A percentile compares a stretch with the other conserved stretches of the same genome.
Conservation (phyloP, 2,113 vertebrate genomes). For the Alligator mississippiensis region DNA sequence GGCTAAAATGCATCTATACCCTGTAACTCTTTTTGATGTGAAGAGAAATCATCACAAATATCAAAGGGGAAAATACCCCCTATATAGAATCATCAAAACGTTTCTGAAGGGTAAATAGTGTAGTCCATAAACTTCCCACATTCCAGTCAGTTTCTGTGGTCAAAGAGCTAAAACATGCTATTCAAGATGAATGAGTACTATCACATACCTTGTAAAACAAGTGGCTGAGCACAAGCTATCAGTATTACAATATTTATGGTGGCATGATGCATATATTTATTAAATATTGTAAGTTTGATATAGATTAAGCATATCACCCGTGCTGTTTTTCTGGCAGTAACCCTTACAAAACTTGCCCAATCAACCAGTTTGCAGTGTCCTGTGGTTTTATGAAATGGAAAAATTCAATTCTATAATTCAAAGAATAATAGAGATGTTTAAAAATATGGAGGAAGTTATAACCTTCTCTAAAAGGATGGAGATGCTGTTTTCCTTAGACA, state of each 20-base stretch:
- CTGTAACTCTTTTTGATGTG: background rate
- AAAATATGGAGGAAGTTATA: constrained; percentile 14
- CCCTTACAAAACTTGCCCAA: constrained; percentile 8
- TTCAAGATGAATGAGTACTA: background rate
- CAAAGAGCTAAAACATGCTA: background rate
- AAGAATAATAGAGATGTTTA: constrained; percentile 14
- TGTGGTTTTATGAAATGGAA: constrained; percentile 32
- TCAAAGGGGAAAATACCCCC: background rate
- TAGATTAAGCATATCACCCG: background rate
- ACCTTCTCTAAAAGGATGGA: background rate
- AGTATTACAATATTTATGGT: constrained; percentile 44
- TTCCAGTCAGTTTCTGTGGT: background rate
- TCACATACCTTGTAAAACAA: constrained; percentile 27
- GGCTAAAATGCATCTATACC: background rate
- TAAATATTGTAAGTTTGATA: constrained; percentile 29
- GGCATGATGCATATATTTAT: constrained; percentile 53
- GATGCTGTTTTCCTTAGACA: background rate
- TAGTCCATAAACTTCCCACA: background rate
- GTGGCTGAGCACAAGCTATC: constrained; percentile 49
- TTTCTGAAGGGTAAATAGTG: background rate
- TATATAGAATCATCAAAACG: background rate
- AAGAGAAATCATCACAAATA: background rate
- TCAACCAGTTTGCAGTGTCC: background rate
- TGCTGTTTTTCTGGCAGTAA: constrained; percentile 44
- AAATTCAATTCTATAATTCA: constrained; percentile 41